Evolutionary conservation across 2,113 vertebrate genomes (phyloP), one percentile per base, ranked within the genome.

Genomic region (Anthoscopus minutus): DNA sequence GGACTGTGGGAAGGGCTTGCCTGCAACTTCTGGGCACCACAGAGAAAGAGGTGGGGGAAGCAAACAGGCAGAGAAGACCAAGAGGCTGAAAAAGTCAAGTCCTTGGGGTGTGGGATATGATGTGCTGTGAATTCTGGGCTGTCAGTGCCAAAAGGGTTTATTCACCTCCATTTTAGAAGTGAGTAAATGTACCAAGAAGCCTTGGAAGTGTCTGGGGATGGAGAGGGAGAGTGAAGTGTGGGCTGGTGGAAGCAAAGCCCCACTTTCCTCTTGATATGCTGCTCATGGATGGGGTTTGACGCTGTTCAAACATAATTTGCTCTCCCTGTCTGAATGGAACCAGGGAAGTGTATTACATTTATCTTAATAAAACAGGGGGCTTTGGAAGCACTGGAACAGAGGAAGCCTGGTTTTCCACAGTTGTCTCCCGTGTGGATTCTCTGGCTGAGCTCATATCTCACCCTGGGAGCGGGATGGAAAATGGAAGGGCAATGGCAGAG

Each of bases 281-380:
- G 83, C 62, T 96, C 92, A 54, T 45, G 94, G 90, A 77, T 2
- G 18, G 79, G 42, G 70, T 30, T 92, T 54, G 51, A 22, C 0
- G 1, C 79, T 94, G 80, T 64, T 84, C 93, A 96, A 81, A 94
- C 33, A 90, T 31, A 65, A 91, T 92, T 90, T 44, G 1, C 65
- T 92, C 81, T 93, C 81, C 23, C 30, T 78, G 60, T 93, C 82
- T 33, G 86, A 79, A 62, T 22, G 56, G 77, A 93, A 72, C 25
- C 80, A 81, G 82, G 67, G 80, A 84, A 89, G 45, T 86, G 42
- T 44, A 86, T 94, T 94, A 57, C 86, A 81, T 95, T 93, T 94
- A 80, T 89, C 88, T 94, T 93, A 86, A 88, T 93, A 90, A 89
- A 95, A 72, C 45, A 60, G 60, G 44, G 51, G 14, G 1, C 83